phyloP scores from a whole-genome alignment of 2,797 vertebrate species.

The Gastrophryne carolinensis region DNA sequence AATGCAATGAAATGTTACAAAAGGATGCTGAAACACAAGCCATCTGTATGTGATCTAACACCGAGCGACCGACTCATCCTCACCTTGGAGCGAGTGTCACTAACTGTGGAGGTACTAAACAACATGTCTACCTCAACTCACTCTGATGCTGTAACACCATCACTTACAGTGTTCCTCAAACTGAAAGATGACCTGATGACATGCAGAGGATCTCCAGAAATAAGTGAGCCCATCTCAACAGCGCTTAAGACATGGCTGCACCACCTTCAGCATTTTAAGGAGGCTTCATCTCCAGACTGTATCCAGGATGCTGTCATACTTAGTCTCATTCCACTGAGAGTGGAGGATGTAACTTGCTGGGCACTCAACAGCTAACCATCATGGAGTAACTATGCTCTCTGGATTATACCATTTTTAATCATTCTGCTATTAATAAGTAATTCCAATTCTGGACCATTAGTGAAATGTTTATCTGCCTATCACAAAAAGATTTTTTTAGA shows the following conservation, averaged over 20 bases:
- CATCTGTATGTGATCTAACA: background rate
- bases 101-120: background rate
- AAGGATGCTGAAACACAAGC: background rate
- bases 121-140: background rate
- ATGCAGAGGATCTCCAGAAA: background rate
- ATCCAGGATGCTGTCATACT: constrained; percentile 13
- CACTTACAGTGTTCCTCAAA: background rate
- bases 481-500: no score
- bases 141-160: background rate
- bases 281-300: background rate
- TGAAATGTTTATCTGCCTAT: no score
- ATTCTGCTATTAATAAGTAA: no score
- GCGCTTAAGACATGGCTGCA: constrained; percentile 16
- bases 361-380: background rate
- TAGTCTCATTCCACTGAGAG: background rate
- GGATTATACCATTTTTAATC: no score
- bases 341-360: constrained; percentile 17
- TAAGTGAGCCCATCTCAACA: background rate
- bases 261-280: constrained; percentile 10
- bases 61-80: background rate
- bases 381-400: no score
- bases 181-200: background rate
- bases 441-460: no score
- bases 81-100: background rate
- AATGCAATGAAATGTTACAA: background rate